Conservation (phyloP, 2,888 invertebrate species). For the Nephrotoma appendiculata region DNA sequence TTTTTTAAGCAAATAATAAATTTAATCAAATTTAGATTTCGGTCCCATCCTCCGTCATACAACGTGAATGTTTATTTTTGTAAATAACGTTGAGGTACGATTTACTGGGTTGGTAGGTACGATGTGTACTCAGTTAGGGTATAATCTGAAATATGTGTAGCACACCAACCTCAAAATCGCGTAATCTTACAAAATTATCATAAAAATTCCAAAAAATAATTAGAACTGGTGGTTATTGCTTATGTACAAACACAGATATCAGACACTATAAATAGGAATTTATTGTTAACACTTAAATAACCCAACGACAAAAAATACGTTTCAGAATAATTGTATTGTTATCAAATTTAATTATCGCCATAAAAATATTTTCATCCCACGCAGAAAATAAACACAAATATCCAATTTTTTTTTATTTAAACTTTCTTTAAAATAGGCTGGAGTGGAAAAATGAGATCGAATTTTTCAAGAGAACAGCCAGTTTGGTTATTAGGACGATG, state of each 20-base stretch:
- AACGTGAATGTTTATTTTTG: background rate
- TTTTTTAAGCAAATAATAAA: background rate
- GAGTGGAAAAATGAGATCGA: slow-evolving; percentile 62
- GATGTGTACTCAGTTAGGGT: background rate
- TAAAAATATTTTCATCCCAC: background rate
- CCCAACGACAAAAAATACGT: background rate
- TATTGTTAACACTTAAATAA: background rate
- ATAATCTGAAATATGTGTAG: background rate
- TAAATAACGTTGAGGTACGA: background rate
- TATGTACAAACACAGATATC: background rate
- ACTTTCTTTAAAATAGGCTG: slow-evolving; percentile 35
- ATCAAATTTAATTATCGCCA: background rate
- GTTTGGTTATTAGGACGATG: slow-evolving; percentile 75
- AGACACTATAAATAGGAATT: background rate
- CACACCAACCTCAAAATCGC: background rate
- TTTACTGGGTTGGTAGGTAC: background rate
- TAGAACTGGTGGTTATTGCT: background rate
- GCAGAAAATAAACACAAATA: background rate
- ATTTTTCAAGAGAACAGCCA: slow-evolving; percentile 72
- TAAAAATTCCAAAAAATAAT: background rate
- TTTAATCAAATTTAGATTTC: background rate
- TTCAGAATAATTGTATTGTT: background rate
- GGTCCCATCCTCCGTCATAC: background rate
- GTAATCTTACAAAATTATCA: background rate
- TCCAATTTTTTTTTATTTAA: background rate